These are phyloP conservation scores for Pristionchus entomophagus DNA, from an alignment of 2,888 invertebrate species.

Conservation along the genomic window DNA sequence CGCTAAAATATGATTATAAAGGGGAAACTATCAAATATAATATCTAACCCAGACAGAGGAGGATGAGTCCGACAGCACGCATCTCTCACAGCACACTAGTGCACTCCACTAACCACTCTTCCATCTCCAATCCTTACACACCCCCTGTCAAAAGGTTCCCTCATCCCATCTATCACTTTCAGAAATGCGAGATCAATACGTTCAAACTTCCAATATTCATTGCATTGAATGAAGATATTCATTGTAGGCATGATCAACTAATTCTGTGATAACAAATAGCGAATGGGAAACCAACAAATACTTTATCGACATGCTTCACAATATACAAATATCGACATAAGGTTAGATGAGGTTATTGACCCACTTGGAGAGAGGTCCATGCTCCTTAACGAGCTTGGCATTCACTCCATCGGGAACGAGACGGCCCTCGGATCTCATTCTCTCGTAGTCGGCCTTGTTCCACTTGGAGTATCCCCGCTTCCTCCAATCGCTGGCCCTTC, in stretches of 20 bases:
- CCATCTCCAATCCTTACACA: background rate
- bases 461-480: slow-evolving; percentile 99
- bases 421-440: slow-evolving; percentile 86
- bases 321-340: slow-evolving; percentile 5
- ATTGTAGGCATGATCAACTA: too few species aligned
- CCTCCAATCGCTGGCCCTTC: slow-evolving; percentile 79
- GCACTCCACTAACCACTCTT: background rate
- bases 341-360: slow-evolving; percentile 70
- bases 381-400: slow-evolving; percentile 93
- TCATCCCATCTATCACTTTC: too few species aligned
- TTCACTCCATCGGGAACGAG: slow-evolving; percentile 93
- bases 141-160: too few species aligned
- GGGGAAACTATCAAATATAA: background rate
- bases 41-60: background rate
- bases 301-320: slow-evolving; percentile 44
- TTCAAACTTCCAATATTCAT: too few species aligned
- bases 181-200: too few species aligned
- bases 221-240: too few species aligned
- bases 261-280: too few species aligned
- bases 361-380: slow-evolving; percentile 94
- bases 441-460: slow-evolving; percentile 89
- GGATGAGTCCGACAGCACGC: background rate
- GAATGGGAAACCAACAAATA: slow-evolving; percentile 24
- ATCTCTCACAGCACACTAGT: background rate
- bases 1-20: background rate